Evolutionary conservation across 2,113 vertebrate species (phyloP).

Genomic region (Rafetus swinhoei): DNA sequence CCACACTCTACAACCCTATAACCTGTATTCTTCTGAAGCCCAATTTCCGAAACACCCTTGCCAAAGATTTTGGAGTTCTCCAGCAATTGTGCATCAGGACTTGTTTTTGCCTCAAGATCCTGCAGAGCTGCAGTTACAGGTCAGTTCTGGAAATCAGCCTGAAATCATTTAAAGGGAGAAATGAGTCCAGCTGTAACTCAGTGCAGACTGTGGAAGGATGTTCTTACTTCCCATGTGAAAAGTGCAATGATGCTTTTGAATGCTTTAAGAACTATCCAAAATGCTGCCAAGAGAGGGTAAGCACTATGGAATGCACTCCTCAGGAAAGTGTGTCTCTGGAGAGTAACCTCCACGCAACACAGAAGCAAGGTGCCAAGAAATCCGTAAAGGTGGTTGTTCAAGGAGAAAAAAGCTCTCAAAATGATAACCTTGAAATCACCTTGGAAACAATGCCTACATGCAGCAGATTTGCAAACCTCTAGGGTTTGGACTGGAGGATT

Average conservation of each 20-base stretch:
- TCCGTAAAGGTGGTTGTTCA: constrained; percentile 50
- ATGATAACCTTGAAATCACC: constrained; percentile 65
- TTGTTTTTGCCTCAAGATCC: constrained; percentile 43
- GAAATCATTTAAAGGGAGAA: constrained; percentile 13
- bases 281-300: constrained; percentile 26
- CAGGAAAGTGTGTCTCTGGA: constrained; percentile 1
- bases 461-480: constrained; percentile 43
- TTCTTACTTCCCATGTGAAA: constrained; percentile 33
- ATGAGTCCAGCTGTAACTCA: constrained; percentile 15
- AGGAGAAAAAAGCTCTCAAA: constrained; percentile 57
- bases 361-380: constrained; percentile 18
- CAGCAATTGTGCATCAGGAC: constrained; percentile 56
- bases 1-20: constrained; percentile 82
- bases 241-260: constrained; percentile 22
- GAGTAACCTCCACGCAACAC: constrained; percentile 15
- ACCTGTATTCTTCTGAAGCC: constrained; percentile 80
- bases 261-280: constrained; percentile 57
- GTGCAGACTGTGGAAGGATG: not conserved
- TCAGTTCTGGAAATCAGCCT: constrained; percentile 35
- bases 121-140: constrained; percentile 23
- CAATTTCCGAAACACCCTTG: constrained; percentile 70
- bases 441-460: constrained; percentile 70
- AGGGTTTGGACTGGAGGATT: not conserved
- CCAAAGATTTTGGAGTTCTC: constrained; percentile 61
- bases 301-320: not conserved